Percentiles rank a stretch among this genome's conserved stretches.
phyloP scores from a whole-genome alignment of 2,113 vertebrate species.

The Ophiodon elongatus region DNA sequence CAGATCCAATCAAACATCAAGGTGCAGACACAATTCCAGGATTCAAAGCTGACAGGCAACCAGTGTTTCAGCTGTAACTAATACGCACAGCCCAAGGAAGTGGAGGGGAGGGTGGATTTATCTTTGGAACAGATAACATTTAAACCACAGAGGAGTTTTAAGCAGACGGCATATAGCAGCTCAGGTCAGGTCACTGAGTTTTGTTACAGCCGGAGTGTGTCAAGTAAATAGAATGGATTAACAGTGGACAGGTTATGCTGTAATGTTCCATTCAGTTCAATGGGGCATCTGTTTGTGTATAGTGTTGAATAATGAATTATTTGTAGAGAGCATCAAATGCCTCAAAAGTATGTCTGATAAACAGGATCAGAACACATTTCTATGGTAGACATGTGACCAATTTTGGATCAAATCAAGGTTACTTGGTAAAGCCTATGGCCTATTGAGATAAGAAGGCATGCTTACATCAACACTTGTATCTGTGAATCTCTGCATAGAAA shows the following conservation, averaged over 20 bases:
- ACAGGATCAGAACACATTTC: slow-evolving; percentile 36
- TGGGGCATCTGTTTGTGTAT: slow-evolving; percentile 38
- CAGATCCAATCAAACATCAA: slow-evolving; percentile 86
- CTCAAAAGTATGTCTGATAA: slow-evolving; percentile 23
- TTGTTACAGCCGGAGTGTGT: slow-evolving; percentile 58
- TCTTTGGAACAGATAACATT: slow-evolving; percentile 77
- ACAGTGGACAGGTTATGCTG: slow-evolving; percentile 38
- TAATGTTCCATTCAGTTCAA: slow-evolving; percentile 50
- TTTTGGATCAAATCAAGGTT: slow-evolving; percentile 53
- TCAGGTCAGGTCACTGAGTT: slow-evolving; percentile 67
- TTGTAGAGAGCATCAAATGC: slow-evolving; percentile 28
- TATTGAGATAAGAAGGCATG: slow-evolving; percentile 52
- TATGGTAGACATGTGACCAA: slow-evolving; percentile 46
- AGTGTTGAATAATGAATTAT: slow-evolving; percentile 50
- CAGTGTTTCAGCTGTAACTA: slow-evolving; percentile 79
- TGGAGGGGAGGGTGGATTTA: slow-evolving; percentile 54
- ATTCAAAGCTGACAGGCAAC: slow-evolving; percentile 77
- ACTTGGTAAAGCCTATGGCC: slow-evolving; percentile 27
- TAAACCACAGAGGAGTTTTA: slow-evolving; percentile 70
- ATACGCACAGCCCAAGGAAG: slow-evolving; percentile 70
- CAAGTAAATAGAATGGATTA: slow-evolving; percentile 70
- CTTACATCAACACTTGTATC: slow-evolving; percentile 24
- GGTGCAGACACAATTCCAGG: slow-evolving; percentile 80
- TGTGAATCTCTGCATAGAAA: slow-evolving; percentile 19
- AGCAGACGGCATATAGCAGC: slow-evolving; percentile 50